A percentile compares a stretch with the other conserved stretches of the same genome.
These are phyloP conservation scores for Lysandra bellargus DNA, from an alignment of 2,888 invertebrate genomes.

Conservation along the genomic window DNA sequence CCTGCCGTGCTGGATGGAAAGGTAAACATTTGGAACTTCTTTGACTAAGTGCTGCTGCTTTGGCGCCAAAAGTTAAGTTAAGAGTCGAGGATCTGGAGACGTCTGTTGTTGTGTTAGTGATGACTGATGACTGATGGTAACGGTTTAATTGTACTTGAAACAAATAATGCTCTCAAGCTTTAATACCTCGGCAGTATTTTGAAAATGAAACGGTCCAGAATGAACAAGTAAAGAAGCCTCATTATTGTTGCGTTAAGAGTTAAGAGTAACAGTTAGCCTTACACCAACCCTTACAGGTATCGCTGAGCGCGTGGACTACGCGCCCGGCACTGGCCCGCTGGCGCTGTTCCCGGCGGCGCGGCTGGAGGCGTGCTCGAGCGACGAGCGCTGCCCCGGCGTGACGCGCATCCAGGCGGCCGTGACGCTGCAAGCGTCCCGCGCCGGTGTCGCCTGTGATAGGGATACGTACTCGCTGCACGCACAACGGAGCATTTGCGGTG, in stretches of 20 bases:
- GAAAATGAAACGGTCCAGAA: too few relatives aligned
- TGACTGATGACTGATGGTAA: too few relatives aligned
- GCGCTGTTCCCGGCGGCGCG: conserved; percentile 91
- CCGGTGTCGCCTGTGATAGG: conserved; percentile 96
- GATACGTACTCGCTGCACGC: conserved; percentile 94
- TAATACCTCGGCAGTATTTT: too few relatives aligned
- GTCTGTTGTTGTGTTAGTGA: too few relatives aligned
- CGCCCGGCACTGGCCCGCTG: conserved; percentile 89
- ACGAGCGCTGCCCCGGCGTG: conserved; percentile 89
- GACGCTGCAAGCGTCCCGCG: conserved; percentile 89
- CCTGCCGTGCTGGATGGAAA: conserved; percentile 89
- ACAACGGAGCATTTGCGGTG: conserved; percentile 92
- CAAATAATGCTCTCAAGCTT: too few relatives aligned
- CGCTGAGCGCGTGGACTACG: conserved; percentile 92
- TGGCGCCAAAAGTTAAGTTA: too few relatives aligned
- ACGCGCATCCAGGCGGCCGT: conserved; percentile 83
- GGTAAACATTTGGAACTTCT: conserved; percentile 65
- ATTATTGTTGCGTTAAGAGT: too few relatives aligned
- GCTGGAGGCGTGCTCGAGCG: conserved; percentile 95
- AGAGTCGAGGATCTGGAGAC: too few relatives aligned
- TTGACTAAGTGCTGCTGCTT: too few relatives aligned
- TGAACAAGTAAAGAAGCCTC: too few relatives aligned
- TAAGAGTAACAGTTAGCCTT: too few relatives aligned
- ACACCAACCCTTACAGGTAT: conserved; percentile 75
- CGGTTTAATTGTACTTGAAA: too few relatives aligned